Evolutionary conservation across 2,113 vertebrate genomes (phyloP).

Genomic region (Dicrurus megarhynchus): DNA sequence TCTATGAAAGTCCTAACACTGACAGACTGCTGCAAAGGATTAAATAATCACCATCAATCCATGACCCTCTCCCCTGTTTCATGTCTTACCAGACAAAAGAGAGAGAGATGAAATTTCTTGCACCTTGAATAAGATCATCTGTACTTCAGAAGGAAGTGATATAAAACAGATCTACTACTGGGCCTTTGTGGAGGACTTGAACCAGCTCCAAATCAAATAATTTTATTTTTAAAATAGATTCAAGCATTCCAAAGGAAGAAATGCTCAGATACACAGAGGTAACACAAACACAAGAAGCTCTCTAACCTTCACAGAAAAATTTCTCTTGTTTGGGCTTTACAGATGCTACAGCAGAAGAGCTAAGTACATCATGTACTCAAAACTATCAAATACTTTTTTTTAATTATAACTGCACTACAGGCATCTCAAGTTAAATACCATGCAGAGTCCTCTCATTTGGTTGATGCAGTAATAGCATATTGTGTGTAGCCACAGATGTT

Average conservation of each 20-base stretch:
- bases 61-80: neutral
- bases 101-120: neutral
- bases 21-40: neutral
- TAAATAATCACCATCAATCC: neutral
- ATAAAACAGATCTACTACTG: neutral
- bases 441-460: neutral
- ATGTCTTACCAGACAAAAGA: neutral
- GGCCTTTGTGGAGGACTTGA: neutral
- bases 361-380: neutral
- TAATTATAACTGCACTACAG: neutral
- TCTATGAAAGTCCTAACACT: neutral
- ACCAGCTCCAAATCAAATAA: neutral
- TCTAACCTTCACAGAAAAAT: neutral
- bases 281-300: neutral
- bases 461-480: neutral
- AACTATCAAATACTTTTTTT: neutral
- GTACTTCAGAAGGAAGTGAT: neutral
- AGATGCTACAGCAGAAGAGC: neutral
- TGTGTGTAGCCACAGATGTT: slow-evolving; percentile 1
- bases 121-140: neutral
- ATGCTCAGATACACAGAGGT: neutral
- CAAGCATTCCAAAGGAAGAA: neutral
- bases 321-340: neutral
- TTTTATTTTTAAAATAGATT: neutral
- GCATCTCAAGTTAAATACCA: slow-evolving; percentile 3